A percentile compares a stretch with the other conserved stretches of the same genome.
These are phyloP conservation scores for Trichonephila clavata DNA, from an alignment of 1,140 invertebrate genomes.

Conservation along the genomic window DNA sequence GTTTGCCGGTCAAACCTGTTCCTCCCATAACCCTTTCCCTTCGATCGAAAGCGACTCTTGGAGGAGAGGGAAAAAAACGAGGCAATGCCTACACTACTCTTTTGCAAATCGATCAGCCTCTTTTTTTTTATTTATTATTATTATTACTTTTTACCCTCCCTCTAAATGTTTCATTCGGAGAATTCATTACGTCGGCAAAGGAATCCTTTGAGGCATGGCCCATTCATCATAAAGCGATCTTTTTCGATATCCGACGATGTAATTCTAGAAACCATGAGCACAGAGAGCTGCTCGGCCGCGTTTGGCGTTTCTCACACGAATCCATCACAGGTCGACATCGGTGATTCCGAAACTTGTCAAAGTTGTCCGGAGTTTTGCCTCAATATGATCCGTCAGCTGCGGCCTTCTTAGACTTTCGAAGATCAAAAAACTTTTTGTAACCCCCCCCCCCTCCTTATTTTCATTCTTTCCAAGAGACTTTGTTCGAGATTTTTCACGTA, in stretches of 20 bases:
- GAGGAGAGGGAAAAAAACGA: neutral
- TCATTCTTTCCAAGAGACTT: too few species aligned
- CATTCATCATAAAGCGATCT: slow-evolving; percentile 31
- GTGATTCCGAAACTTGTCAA: slow-evolving; percentile 42
- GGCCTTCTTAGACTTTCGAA: neutral
- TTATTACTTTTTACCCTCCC: neutral
- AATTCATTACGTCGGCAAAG: slow-evolving; percentile 22
- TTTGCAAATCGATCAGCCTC: slow-evolving; percentile 41
- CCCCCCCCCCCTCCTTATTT: too few species aligned
- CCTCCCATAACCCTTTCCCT: slow-evolving; percentile 33
- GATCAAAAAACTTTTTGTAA: too few species aligned
- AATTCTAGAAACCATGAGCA: slow-evolving; percentile 42
- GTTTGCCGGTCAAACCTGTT: slow-evolving; percentile 51
- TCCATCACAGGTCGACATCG: slow-evolving; percentile 18
- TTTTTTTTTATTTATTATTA: neutral
- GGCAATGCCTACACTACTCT: slow-evolving; percentile 49
- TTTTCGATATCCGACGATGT: slow-evolving; percentile 13
- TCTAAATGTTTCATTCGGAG: slow-evolving; percentile 1
- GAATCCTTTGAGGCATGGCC: slow-evolving; percentile 9
- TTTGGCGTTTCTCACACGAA: neutral
- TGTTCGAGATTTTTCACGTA: too few species aligned
- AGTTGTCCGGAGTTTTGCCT: neutral
- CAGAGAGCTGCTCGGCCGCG: neutral
- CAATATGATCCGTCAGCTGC: neutral
- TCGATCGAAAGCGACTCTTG: slow-evolving; percentile 4